Evolutionary conservation across 1,140 invertebrate species (phyloP).

Genomic region (Drosophila equinoxialis): DNA sequence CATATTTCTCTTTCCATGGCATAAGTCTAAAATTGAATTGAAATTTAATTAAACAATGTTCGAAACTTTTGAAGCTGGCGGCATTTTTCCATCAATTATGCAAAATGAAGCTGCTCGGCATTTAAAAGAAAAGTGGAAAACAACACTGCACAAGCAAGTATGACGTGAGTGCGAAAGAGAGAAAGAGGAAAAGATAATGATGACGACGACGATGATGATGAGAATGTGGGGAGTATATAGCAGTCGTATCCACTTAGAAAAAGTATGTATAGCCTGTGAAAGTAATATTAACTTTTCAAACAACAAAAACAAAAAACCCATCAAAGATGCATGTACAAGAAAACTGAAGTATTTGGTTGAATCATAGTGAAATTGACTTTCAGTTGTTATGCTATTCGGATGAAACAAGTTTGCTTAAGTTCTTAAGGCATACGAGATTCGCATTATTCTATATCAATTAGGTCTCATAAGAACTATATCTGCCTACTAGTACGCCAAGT

Average conservation of each 20-base stretch:
- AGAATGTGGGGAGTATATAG: not conserved
- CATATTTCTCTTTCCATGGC: constrained; percentile 4
- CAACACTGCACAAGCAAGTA: not conserved
- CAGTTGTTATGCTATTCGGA: no score
- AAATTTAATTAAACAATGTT: constrained; percentile 60
- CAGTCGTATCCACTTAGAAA: not conserved
- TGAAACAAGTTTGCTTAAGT: no score
- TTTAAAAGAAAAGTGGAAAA: constrained; percentile 21
- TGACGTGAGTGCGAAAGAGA: not conserved
- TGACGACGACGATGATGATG: not conserved
- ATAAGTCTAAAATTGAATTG: constrained; percentile 63
- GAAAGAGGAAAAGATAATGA: not conserved
- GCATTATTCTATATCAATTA: no score
- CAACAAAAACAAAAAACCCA: not conserved
- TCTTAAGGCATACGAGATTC: no score
- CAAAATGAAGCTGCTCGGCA: constrained; percentile 15
- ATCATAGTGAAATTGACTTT: not conserved
- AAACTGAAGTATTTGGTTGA: not conserved
- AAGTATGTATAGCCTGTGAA: not conserved
- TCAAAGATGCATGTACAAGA: not conserved
- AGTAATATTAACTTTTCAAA: not conserved
- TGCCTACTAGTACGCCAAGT: no score
- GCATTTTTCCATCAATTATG: constrained; percentile 52
- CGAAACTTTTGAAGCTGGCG: constrained; percentile 47
- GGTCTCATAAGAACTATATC: no score